Percentiles rank a stretch among this genome's conserved stretches.
These are phyloP conservation scores for Lampris incognitus DNA, from an alignment of 2,113 vertebrate species.

Conservation along the genomic window DNA sequence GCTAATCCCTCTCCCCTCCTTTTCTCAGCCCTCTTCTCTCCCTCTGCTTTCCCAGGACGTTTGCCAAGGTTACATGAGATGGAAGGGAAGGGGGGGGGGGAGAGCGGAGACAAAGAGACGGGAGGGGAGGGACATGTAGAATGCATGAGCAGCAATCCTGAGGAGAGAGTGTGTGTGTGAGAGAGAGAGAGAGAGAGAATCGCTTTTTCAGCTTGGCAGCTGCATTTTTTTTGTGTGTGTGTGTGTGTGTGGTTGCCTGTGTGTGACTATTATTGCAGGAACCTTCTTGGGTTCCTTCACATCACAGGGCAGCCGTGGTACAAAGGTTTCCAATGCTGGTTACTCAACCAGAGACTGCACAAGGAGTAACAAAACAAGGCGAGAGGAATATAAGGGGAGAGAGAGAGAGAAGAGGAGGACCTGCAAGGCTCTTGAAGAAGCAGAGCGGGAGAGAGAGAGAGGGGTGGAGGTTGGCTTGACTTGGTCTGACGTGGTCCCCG, in stretches of 20 bases:
- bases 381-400: background rate
- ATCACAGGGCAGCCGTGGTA: slow-evolving; percentile 4
- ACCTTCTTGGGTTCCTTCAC: slow-evolving; percentile 13
- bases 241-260: background rate
- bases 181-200: slow-evolving; percentile 12
- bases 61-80: slow-evolving; percentile 56
- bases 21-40: slow-evolving; percentile 15
- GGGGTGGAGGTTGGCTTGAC: slow-evolving; percentile 3
- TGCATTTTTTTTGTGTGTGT: slow-evolving; percentile 3
- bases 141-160: slow-evolving; percentile 56
- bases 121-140: slow-evolving; percentile 40
- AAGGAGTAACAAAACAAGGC: slow-evolving; percentile 50
- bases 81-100: slow-evolving; percentile 16
- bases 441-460: slow-evolving; percentile 42
- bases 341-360: slow-evolving; percentile 1
- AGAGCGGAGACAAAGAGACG: slow-evolving; percentile 35
- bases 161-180: slow-evolving; percentile 19
- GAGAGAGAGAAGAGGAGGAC: slow-evolving; percentile 20
- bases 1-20: slow-evolving; percentile 5
- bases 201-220: slow-evolving; percentile 25
- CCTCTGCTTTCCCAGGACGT: slow-evolving; percentile 53
- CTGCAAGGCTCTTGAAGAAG: slow-evolving; percentile 10
- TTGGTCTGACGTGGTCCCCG: slow-evolving; percentile 19
- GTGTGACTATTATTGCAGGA: background rate
- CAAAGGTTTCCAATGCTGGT: slow-evolving; percentile 24